Conservation (phyloP, 2,888 invertebrate species). For the Orthonychiurus folsomi region DNA sequence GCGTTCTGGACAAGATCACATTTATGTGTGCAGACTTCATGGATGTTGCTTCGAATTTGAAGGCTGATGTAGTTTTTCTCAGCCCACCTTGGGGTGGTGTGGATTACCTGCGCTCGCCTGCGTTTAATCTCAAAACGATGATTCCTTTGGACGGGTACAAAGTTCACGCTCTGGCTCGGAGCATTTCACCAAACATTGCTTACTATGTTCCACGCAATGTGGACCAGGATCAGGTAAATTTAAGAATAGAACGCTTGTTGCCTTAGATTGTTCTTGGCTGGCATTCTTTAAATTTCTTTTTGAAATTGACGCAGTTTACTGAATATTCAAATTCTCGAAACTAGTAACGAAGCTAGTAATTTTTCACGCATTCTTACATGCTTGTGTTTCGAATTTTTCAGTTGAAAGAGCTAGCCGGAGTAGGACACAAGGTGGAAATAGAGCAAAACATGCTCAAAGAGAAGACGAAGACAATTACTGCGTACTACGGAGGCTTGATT, state of each 20-base stretch:
- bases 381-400: constrained; percentile 47
- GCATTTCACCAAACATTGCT: constrained; percentile 67
- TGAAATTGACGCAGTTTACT: too few species aligned
- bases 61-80: constrained; percentile 82
- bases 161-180: constrained; percentile 58
- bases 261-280: too few species aligned
- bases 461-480: constrained; percentile 80
- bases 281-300: too few species aligned
- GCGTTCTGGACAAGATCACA: constrained; percentile 75
- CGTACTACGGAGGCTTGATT: constrained; percentile 71
- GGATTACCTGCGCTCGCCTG: constrained; percentile 52
- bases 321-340: too few species aligned
- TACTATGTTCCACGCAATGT: constrained; percentile 83
- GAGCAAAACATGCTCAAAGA: constrained; percentile 83
- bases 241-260: too few species aligned
- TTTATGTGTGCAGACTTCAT: constrained; percentile 89
- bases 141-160: constrained; percentile 61
- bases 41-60: constrained; percentile 49
- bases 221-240: constrained; percentile 67
- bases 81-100: constrained; percentile 99
- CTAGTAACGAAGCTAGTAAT: too few species aligned
- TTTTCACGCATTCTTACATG: too few species aligned
- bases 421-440: constrained; percentile 63
- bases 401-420: constrained; percentile 63
- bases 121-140: constrained; percentile 47